Evolutionary conservation across 2,113 vertebrate species (phyloP), one percentile per base, ranked within the genome.

Genomic region (Ceyx margarethae): DNA sequence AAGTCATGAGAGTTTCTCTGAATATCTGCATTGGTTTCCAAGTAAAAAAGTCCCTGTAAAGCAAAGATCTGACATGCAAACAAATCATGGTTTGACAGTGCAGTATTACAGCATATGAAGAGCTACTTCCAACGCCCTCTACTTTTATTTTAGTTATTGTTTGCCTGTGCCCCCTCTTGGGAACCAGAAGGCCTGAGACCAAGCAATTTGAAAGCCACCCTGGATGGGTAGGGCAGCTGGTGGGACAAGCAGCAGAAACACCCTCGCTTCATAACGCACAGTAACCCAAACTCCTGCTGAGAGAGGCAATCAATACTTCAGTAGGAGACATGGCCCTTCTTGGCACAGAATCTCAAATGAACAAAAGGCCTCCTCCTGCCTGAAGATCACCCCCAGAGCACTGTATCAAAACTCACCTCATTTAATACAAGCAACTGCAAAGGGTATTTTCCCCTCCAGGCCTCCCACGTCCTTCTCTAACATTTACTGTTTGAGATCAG

Each of bases 401-500:
- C 61, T 3, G 48, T 93, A 96, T 95, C 95, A 92, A 92, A 87
- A 87, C 94, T 95, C 93, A 96, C 94, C 93, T 92, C 87, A 83
- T 87, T 95, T 81, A 91, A 90, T 53, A 90, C 57, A 85, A 81
- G 83, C 88, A 82, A 91, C 90, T 93, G 87, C 86, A 94, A 85
- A 90, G 84, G 89, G 77, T 68, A 37, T 66, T 81, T 94, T 93
- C 67, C 85, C 81, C 94, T 89, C n/a, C 62, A 79, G 29, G 50
- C 71, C 53, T 67, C 61, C 77, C 26, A 25, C 5, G 91, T 95
- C 95, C 94, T 96, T 93, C 91, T 94, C 85, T 91, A 96, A 95
- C 90, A 97, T 95, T 94, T 92, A 45, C 94, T 96, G 94, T 43
- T 94, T 6, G 81, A 95, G 86, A 94, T 93, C 91, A 83, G 93